Evolutionary conservation across 2,888 invertebrate genomes (phyloP).

Genomic region (Salticus scenicus): DNA sequence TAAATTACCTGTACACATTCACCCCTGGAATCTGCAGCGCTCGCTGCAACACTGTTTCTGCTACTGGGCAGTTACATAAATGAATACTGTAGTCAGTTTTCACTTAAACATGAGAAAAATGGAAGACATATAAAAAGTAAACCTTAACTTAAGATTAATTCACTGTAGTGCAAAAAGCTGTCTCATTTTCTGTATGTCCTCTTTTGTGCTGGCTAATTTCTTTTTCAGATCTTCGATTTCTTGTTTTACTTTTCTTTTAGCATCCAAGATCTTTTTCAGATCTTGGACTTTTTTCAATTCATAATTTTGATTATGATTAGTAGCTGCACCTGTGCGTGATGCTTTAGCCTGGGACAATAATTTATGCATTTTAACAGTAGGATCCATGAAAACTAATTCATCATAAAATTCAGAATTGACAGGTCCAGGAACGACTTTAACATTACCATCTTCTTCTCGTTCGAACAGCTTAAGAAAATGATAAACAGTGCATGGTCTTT

Average conservation of each 20-base stretch:
- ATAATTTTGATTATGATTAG: constrained; percentile 94
- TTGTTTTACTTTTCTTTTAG: constrained; percentile 78
- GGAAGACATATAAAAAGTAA: no score
- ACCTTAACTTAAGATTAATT: no score
- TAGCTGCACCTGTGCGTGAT: constrained; percentile 80
- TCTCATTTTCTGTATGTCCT: constrained; percentile 73
- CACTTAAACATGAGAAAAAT: no score
- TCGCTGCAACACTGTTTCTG: no score
- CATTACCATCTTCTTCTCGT: constrained; percentile 78
- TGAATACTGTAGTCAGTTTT: no score
- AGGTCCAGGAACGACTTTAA: constrained; percentile 77
- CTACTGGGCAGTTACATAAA: no score
- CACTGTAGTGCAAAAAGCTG: no score
- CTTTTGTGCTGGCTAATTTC: constrained; percentile 89
- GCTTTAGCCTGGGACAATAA: constrained; percentile 86
- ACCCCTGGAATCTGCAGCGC: no score
- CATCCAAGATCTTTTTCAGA: constrained; percentile 65
- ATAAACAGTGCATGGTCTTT: constrained; percentile 94
- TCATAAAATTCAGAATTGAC: constrained; percentile 96
- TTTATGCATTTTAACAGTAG: constrained; percentile 86
- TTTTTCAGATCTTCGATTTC: constrained; percentile 99
- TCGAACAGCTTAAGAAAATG: constrained; percentile 96
- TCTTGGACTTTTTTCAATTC: constrained; percentile 75
- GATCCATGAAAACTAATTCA: constrained; percentile 83
- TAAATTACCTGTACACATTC: no score